A percentile compares a stretch with the other conserved stretches of the same genome.
Conservation (phyloP, 2,888 invertebrate species). For the Clepsis dumicolana region DNA sequence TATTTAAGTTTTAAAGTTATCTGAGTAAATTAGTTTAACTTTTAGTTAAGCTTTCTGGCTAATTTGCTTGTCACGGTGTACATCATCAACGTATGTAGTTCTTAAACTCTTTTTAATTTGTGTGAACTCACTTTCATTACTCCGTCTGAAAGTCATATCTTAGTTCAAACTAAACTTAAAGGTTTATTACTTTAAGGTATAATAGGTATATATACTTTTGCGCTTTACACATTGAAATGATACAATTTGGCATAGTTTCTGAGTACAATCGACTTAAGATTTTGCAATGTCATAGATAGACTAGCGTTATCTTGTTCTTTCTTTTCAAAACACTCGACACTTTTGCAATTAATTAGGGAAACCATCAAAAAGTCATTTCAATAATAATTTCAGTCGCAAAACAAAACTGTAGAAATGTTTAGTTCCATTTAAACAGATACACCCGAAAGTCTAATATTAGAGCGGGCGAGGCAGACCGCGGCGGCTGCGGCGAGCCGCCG, state of each 20-base stretch:
- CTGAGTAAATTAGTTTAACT: not conserved
- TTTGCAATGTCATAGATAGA: not conserved
- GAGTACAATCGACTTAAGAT: not conserved
- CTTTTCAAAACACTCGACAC: not conserved
- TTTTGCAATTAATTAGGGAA: not conserved
- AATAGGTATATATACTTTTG: too few relatives aligned
- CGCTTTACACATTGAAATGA: not conserved
- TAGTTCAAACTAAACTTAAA: too few relatives aligned
- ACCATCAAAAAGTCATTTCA: not conserved
- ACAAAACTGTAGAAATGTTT: not conserved
- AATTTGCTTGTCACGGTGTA: too few relatives aligned
- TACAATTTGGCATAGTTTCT: not conserved
- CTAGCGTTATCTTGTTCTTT: not conserved
- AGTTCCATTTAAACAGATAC: constrained; percentile 53
- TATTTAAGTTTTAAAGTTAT: not conserved
- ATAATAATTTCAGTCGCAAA: not conserved
- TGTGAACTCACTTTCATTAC: too few relatives aligned
- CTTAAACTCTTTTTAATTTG: not conserved
- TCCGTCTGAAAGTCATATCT: too few relatives aligned
- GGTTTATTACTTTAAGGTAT: too few relatives aligned
- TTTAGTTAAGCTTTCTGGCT: not conserved
- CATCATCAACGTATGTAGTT: too few relatives aligned
- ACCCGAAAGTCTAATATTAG: constrained; percentile 54
- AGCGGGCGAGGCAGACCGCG: constrained; percentile 44
- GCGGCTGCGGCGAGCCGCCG: constrained; percentile 24